These are phyloP conservation scores for Andrena haemorrhoa DNA, from an alignment of 2,888 invertebrate species.

Conservation along the genomic window DNA sequence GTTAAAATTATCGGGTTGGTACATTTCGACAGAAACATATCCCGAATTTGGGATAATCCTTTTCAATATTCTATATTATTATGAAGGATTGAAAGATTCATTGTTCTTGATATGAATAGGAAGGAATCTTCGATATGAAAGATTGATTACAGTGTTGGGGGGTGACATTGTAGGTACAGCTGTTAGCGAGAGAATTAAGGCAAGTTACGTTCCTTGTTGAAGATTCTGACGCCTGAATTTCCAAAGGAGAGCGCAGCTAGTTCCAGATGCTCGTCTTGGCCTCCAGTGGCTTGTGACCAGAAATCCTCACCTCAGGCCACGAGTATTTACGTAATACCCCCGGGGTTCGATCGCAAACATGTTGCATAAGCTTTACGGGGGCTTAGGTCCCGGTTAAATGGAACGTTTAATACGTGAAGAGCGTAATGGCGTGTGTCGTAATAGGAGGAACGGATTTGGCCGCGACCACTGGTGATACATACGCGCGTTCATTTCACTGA, in stretches of 20 bases:
- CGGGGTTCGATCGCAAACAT: slow-evolving; percentile 68
- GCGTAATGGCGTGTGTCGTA: slow-evolving; percentile 79
- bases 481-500: slow-evolving; percentile 78
- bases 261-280: not conserved
- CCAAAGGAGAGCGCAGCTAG: not conserved
- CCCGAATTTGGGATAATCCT: too few relatives aligned
- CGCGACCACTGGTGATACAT: slow-evolving; percentile 77
- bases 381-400: slow-evolving; percentile 75
- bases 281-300: slow-evolving; percentile 12
- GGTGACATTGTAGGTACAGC: not conserved
- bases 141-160: not conserved
- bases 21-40: too few relatives aligned
- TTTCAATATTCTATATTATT: too few relatives aligned
- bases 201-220: not conserved
- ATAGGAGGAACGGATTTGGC: slow-evolving; percentile 80
- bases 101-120: not conserved
- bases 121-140: not conserved
- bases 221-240: not conserved
- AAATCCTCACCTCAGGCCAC: slow-evolving; percentile 30
- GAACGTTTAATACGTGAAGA: slow-evolving; percentile 76
- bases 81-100: not conserved
- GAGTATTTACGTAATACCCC: slow-evolving; percentile 55
- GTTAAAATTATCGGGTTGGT: too few relatives aligned
- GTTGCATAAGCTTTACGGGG: slow-evolving; percentile 68
- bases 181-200: not conserved